Conservation (phyloP, 1,140 invertebrate species). For the Tyrophagus putrescentiae region DNA sequence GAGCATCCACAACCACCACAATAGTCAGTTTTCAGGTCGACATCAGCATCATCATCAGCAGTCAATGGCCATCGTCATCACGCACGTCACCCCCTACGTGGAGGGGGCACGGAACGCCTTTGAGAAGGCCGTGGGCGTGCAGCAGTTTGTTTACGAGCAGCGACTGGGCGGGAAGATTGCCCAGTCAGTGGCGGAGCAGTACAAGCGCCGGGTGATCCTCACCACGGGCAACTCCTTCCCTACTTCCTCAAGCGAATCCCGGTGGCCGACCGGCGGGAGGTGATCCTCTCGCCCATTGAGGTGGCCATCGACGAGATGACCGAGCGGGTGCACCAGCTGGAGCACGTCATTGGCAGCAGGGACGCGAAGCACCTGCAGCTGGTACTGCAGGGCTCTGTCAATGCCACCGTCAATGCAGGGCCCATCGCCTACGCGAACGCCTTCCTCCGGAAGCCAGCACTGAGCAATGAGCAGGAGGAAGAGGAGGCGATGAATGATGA, state of each 20-base stretch:
- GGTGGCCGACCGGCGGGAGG: constrained; percentile 52
- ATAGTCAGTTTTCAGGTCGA: neutral
- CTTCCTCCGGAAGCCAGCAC: constrained; percentile 49
- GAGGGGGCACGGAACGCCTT: constrained; percentile 10
- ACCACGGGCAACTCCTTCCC: constrained; percentile 65
- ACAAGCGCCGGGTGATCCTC: constrained; percentile 67
- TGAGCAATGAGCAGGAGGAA: neutral
- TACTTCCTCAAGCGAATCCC: constrained; percentile 76
- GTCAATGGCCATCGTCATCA: constrained; percentile 3
- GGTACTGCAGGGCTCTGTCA: constrained; percentile 70
- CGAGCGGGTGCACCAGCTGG: constrained; percentile 59
- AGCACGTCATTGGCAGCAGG: constrained; percentile 62
- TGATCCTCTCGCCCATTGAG: constrained; percentile 75
- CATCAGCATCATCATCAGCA: neutral
- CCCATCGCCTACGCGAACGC: constrained; percentile 78
- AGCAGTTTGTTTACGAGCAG: constrained; percentile 18
- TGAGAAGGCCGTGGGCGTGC: constrained; percentile 1
- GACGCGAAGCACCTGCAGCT: constrained; percentile 80
- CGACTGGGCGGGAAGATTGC: neutral
- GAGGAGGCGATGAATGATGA: constrained; percentile 50
- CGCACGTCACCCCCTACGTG: constrained; percentile 10
- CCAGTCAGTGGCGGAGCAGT: constrained; percentile 59
- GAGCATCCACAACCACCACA: neutral
- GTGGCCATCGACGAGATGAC: constrained; percentile 87
- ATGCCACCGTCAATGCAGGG: constrained; percentile 86